Percentiles rank a stretch among this genome's conserved stretches.
These are phyloP conservation scores for Centrocercus urophasianus DNA, from an alignment of 2,113 vertebrate genomes.

Conservation along the genomic window DNA sequence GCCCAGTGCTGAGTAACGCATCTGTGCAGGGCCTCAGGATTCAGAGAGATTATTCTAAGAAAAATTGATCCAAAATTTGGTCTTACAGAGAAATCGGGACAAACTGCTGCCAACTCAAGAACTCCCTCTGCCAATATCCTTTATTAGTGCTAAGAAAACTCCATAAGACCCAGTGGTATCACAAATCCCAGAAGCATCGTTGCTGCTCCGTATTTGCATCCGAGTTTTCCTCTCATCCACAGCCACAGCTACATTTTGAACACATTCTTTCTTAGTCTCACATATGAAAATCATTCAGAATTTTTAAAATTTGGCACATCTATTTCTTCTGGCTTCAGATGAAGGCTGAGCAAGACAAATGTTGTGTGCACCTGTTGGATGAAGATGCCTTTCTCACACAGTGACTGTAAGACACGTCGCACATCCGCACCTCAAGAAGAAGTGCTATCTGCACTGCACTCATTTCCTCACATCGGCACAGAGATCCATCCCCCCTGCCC, in stretches of 20 bases:
- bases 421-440: not conserved
- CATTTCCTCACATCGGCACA: not conserved
- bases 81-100: slow-evolving; percentile 19
- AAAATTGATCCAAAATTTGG: slow-evolving; percentile 8
- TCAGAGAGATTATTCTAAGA: not conserved
- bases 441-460: not conserved
- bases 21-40: not conserved
- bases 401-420: not conserved
- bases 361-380: fast-evolving
- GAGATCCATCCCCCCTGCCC: not conserved
- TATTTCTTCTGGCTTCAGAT: not conserved
- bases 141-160: not conserved
- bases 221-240: not conserved
- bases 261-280: not conserved
- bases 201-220: not conserved
- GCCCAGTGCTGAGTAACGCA: not conserved
- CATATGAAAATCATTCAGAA: slow-evolving; percentile 9
- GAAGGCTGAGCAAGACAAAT: not conserved
- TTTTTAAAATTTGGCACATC: not conserved
- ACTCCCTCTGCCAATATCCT: not conserved
- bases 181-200: not conserved
- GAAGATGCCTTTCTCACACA: not conserved
- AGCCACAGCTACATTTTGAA: not conserved
- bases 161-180: slow-evolving; percentile 1
- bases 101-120: slow-evolving; percentile 26